phyloP scores from a whole-genome alignment of 2,797 vertebrate species.

The Ptychadena robeensis region DNA sequence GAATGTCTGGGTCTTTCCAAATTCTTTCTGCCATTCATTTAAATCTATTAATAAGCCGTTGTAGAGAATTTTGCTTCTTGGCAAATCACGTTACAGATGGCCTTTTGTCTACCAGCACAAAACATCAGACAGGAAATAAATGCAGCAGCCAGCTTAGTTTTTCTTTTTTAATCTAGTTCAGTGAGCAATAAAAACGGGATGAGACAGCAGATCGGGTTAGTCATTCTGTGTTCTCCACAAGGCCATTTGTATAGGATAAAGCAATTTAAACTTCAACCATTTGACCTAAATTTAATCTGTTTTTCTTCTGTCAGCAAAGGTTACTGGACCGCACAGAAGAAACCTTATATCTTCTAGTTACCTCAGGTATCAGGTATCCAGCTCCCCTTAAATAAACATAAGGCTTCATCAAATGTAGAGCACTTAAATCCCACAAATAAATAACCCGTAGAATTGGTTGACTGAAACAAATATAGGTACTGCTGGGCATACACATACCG shows the following conservation, averaged over 20 bases:
- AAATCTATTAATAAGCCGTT: neutral
- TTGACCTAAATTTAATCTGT: conserved; percentile 26
- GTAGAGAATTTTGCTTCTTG: conserved; percentile 5
- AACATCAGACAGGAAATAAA: conserved; percentile 54
- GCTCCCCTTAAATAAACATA: neutral
- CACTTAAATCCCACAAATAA: neutral
- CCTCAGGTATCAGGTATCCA: neutral
- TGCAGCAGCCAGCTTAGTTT: conserved; percentile 40
- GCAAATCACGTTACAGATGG: conserved; percentile 23
- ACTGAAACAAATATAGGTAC: too few relatives aligned
- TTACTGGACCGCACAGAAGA: conserved; percentile 1
- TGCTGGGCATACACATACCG: too few relatives aligned
- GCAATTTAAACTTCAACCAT: conserved; percentile 11
- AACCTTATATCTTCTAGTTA: neutral
- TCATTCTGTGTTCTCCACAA: conserved; percentile 38
- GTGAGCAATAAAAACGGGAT: conserved; percentile 47
- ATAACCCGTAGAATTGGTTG: neutral
- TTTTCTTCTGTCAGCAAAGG: conserved; percentile 34
- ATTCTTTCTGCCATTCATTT: neutral
- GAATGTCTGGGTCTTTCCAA: neutral
- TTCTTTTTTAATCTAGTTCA: conserved; percentile 48
- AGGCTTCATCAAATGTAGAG: neutral
- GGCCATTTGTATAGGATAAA: conserved; percentile 20
- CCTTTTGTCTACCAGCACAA: conserved; percentile 34
- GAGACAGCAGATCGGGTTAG: conserved; percentile 32